A percentile compares a stretch with the other conserved stretches of the same genome.
These are phyloP conservation scores for Crepidodera aurea DNA, from an alignment of 2,888 invertebrate genomes.

Conservation along the genomic window DNA sequence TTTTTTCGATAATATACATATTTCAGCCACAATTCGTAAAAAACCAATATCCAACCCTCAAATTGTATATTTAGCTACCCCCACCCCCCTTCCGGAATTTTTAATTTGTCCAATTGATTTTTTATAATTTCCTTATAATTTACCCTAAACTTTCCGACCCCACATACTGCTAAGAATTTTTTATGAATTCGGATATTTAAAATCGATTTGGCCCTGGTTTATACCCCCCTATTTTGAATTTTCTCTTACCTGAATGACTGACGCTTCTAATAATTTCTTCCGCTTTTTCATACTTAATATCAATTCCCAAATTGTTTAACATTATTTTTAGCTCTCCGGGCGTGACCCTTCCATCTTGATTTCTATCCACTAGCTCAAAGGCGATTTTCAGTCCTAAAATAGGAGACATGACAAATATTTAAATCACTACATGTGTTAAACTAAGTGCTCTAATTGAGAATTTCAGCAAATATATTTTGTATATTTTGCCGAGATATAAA, in stretches of 20 bases:
- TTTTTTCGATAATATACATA: no score
- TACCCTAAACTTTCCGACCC: no score
- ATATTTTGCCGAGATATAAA: constrained; percentile 10
- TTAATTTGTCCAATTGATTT: no score
- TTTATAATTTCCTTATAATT: no score
- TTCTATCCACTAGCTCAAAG: constrained; percentile 78
- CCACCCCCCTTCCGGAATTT: no score
- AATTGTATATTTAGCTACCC: no score
- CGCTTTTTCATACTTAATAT: constrained; percentile 77
- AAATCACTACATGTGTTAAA: background rate
- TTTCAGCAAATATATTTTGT: background rate
- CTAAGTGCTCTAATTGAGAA: constrained; percentile 16
- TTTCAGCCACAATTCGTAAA: no score
- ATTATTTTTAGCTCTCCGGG: constrained; percentile 80
- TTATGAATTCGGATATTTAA: no score
- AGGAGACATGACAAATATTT: constrained; percentile 15
- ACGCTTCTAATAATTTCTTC: constrained; percentile 78
- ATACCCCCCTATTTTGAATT: no score
- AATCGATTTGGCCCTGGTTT: no score
- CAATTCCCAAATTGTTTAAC: constrained; percentile 79
- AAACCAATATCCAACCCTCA: no score
- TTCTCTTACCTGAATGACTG: constrained; percentile 65
- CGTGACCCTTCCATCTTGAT: constrained; percentile 80
- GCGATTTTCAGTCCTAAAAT: constrained; percentile 76
- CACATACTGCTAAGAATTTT: background rate